Base-by-base conservation (phyloP, 2,888 invertebrate species). In the Leptinotarsa tumamoca region DNA sequence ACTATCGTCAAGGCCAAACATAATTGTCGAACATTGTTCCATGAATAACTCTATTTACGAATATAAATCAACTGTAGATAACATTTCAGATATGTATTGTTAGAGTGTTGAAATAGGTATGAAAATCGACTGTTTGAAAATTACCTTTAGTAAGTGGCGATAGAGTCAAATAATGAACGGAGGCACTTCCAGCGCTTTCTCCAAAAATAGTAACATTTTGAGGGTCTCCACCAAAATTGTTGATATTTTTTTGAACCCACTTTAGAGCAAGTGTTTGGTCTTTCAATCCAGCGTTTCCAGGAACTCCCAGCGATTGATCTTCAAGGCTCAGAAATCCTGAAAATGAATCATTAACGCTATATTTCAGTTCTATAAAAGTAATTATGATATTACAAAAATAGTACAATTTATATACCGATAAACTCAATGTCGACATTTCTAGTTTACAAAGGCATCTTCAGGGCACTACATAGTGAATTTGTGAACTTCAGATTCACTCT, bases 281-380 rank as follows among this genome's bases (percentile, higher is more conserved):
- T 83, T 91, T 91, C 0, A 91, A 83, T 1, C 90, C 91, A 0
- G 90, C 90, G 84, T 91, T 91, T 3, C 91, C 91, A 0, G 91
- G 90, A 69, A 91, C 87, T 73, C 87, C 88, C 17, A 90, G 83
- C 13, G 87, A 85, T 18, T 87, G 84, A 79, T 91, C 90, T 75
- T 89, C 87, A 2, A 91, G 84, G 58, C 89, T 89, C 27, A 91
- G 86, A 77, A 91, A 91, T 27, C 90, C 90, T 90, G 74, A 63
- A 43, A 63, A 63, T 43, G 7, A 43, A 10, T 43, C 0, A 43
- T 43, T 43, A 10, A 43, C 5, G 43, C 10, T 43, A 43, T 43
- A 10, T 43, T 43, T 43, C 43, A 43, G 43, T 43, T 43, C 2
- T 10, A 43, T 10, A 43, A 43, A 43, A 43, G 10, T 43, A 43